Percentiles rank a stretch among this genome's conserved stretches.
Evolutionary conservation across 1,140 invertebrate genomes (phyloP).

Genomic region (Drosophila equinoxialis): DNA sequence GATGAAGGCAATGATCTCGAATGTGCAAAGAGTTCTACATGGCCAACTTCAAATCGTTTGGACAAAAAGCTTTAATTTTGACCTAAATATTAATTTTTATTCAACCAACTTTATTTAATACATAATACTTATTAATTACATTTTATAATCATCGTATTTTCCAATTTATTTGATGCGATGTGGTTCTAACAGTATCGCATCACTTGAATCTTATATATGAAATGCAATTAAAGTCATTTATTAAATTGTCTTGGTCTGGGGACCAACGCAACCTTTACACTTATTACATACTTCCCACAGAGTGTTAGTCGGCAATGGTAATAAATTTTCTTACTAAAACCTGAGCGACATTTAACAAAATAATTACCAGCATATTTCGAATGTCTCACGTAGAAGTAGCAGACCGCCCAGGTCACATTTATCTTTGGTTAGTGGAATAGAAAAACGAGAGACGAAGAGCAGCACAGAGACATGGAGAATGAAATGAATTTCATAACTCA

Average conservation of each 20-base stretch:
- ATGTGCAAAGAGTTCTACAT: neutral
- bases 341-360: conserved; percentile 74
- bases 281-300: conserved; percentile 50
- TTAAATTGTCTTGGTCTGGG: conserved; percentile 29
- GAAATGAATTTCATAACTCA: conserved; percentile 64
- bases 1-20: neutral
- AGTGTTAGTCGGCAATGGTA: conserved; percentile 31
- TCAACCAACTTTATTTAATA: too few species aligned
- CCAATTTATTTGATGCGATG: neutral
- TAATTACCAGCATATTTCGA: conserved; percentile 80
- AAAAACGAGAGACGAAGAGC: conserved; percentile 12
- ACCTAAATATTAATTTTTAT: too few species aligned
- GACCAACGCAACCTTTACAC: conserved; percentile 45
- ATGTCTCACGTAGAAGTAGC: conserved; percentile 49
- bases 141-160: neutral
- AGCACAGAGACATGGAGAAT: neutral
- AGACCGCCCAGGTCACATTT: conserved; percentile 43
- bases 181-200: neutral
- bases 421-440: conserved; percentile 40
- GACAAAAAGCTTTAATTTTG: too few species aligned
- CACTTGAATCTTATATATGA: conserved; percentile 14
- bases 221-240: conserved; percentile 53
- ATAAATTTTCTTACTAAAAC: conserved; percentile 72
- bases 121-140: too few species aligned
- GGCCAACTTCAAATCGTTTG: too few species aligned